phyloP scores from a whole-genome alignment of 2,113 vertebrate genomes.

The Irena cyanogastra region DNA sequence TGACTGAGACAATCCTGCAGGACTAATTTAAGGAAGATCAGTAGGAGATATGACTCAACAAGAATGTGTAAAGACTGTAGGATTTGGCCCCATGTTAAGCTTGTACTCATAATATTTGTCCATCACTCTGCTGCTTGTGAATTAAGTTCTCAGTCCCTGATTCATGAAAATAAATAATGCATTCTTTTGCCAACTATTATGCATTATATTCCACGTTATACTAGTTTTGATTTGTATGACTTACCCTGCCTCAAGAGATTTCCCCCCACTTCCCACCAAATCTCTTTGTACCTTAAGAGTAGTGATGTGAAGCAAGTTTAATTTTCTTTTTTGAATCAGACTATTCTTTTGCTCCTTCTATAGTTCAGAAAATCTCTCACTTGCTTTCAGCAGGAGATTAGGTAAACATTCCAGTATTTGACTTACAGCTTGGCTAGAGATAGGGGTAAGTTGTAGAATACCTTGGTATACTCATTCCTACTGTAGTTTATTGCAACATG shows the following conservation, averaged over 20 bases:
- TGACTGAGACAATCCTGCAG: neutral
- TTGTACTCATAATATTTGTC: neutral
- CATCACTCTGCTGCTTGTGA: neutral
- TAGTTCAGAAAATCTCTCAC: neutral
- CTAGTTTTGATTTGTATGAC: neutral
- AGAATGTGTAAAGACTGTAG: neutral
- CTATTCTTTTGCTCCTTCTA: neutral
- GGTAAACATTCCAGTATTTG: neutral
- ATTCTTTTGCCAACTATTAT: constrained; percentile 42
- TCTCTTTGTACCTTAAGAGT: constrained; percentile 18
- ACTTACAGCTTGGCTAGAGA: neutral
- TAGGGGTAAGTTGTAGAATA: neutral
- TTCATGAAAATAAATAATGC: constrained; percentile 27
- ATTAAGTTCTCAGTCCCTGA: constrained; percentile 7
- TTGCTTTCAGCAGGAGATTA: constrained; percentile 6
- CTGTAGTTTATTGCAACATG: neutral
- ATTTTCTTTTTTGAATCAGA: neutral
- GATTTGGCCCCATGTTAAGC: neutral
- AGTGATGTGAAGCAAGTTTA: constrained; percentile 1
- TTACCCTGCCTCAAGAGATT: neutral
- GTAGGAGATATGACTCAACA: neutral
- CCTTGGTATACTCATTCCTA: neutral
- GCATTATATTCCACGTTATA: constrained; percentile 12
- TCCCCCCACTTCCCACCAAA: neutral
- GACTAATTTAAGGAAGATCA: neutral